Base-by-base conservation (phyloP, 2,797 vertebrate species). In the Sphenodon punctatus region DNA sequence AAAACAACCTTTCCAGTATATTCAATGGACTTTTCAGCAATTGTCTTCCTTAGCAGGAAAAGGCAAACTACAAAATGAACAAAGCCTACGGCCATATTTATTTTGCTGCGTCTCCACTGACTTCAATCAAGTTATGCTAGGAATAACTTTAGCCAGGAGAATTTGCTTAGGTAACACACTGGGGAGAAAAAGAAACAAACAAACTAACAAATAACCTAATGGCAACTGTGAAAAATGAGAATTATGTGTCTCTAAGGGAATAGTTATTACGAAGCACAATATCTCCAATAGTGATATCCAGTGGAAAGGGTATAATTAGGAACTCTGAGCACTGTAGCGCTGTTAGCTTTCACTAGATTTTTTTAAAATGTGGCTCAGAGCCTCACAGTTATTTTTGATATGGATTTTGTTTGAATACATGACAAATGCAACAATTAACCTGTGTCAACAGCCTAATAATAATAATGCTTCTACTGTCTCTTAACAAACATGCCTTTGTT, bases 41-140 rank as follows among this genome's bases (percentile, higher is more conserved):
- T 34, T 27, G 1, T 27, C 84, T 20, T 23, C 32, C 56, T 56
- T 22, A 56, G 34, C 13, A 36, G 22, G 16, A 73, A 89, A 80
- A 6, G 32, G 1, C 1, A 7, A 51, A 25, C 23, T 42, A 67
- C 9, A 39, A 79, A 56, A 1, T 19, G 58, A 32, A 66, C 2
- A 67, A 42, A 73, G 75, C 53, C 2, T 5, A 63, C 4, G 2
- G 2, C 5, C 7, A 65, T 8, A 22, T 46, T 51, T 86, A 8
- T 7, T 59, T 5, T 73, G 42, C 3, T 15, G 3, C 7, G 67
- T 39, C 25, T 63, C 2, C 5, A 45, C 3, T 1, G 2, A 59
- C 10, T 39, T 8, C 8, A 64, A 49, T 17, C 5, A 60, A 70
- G 30, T 72, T 34, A 73, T 48, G 34, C 0, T 43, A 75, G 20